Evolutionary conservation across 2,797 vertebrate genomes (phyloP).

Genomic region (Peromyscus nudipes): DNA sequence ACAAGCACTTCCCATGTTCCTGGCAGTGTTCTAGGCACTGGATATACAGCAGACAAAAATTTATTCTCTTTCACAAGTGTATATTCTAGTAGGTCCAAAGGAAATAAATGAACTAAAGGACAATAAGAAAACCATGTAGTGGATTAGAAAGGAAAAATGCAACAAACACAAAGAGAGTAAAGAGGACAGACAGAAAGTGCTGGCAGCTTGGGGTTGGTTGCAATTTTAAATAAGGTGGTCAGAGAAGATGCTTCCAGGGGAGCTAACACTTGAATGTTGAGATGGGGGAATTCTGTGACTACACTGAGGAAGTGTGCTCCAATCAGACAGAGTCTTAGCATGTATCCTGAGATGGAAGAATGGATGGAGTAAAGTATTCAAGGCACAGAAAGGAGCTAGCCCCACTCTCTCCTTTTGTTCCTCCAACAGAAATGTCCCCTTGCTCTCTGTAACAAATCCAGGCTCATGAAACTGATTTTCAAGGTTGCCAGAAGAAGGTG

Average conservation of each 20-base stretch:
- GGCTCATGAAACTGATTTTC: not conserved
- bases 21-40: not conserved
- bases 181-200: not conserved
- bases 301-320: not conserved
- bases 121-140: not conserved
- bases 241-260: not conserved
- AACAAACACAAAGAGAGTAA: not conserved
- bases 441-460: not conserved
- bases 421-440: not conserved
- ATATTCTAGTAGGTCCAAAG: not conserved
- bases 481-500: not conserved
- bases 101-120: not conserved
- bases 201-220: not conserved
- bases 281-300: not conserved
- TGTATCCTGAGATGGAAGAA: not conserved
- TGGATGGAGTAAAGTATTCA: not conserved
- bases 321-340: not conserved
- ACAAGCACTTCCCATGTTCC: not conserved
- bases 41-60: not conserved
- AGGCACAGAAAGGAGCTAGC: not conserved
- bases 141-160: not conserved
- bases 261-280: not conserved
- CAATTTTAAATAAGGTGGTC: conserved; percentile 30
- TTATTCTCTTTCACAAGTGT: not conserved
- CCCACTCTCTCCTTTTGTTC: not conserved